Conservation (phyloP, 2,888 invertebrate species). For the Podotricha telesiphe region DNA sequence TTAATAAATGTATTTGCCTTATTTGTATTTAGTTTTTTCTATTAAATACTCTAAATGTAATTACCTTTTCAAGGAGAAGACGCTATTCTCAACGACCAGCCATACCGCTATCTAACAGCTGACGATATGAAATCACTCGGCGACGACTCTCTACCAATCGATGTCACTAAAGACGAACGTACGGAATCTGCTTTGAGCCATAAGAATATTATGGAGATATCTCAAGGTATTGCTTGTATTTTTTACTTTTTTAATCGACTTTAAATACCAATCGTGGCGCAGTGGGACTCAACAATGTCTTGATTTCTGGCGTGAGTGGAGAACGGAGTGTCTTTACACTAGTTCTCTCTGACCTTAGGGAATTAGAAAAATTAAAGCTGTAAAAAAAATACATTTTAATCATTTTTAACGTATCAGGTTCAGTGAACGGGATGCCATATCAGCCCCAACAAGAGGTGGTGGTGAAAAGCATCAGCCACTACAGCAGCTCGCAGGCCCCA, state of each 20-base stretch:
- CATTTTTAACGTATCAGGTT: conserved; percentile 53
- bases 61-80: conserved; percentile 89
- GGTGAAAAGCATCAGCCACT: conserved; percentile 79
- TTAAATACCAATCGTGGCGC: neutral
- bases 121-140: conserved; percentile 98
- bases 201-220: conserved; percentile 80
- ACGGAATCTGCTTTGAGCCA: conserved; percentile 86
- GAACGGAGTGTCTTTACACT: too few species aligned
- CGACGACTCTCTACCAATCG: conserved; percentile 96
- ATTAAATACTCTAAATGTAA: too few species aligned
- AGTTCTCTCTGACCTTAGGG: too few species aligned
- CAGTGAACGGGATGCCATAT: conserved; percentile 75
- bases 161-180: conserved; percentile 95
- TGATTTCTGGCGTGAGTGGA: too few species aligned
- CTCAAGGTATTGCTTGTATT: conserved; percentile 61
- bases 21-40: too few species aligned
- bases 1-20: neutral
- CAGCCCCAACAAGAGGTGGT: conserved; percentile 77
- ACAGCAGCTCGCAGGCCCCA: conserved; percentile 75
- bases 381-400: too few species aligned
- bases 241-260: neutral
- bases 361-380: too few species aligned
- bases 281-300: too few species aligned
- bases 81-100: conserved; percentile 94
- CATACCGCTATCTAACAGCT: conserved; percentile 95